phyloP scores from a whole-genome alignment of 2,888 invertebrate species.

The Andrena bicolor region DNA sequence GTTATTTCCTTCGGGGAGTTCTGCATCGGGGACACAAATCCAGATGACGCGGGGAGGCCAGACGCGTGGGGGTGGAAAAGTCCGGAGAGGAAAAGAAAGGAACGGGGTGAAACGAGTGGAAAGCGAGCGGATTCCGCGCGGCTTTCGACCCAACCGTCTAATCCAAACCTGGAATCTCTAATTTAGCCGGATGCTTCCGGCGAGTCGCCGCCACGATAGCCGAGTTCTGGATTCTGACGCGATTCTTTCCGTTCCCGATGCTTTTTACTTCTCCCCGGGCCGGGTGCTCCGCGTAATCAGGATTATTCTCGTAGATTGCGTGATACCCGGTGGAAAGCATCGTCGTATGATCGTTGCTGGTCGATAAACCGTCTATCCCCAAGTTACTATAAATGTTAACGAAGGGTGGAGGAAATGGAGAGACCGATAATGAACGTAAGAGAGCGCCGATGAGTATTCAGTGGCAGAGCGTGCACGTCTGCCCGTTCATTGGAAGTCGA shows the following conservation, averaged over 20 bases:
- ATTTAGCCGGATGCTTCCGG: constrained; percentile 57
- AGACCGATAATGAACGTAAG: not conserved
- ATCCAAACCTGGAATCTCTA: constrained; percentile 66
- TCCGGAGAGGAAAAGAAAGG: not conserved
- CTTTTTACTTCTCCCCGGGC: not conserved
- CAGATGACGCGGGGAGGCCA: constrained; percentile 24
- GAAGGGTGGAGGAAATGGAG: not conserved
- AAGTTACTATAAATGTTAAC: constrained; percentile 12
- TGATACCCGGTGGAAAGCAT: not conserved
- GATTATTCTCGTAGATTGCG: constrained; percentile 27
- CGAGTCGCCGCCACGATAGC: constrained; percentile 31
- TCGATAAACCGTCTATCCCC: not conserved
- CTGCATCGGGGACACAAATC: constrained; percentile 44
- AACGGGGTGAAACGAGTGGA: constrained; percentile 30
- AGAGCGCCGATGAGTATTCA: not conserved
- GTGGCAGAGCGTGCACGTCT: not conserved
- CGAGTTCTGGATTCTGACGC: constrained; percentile 40
- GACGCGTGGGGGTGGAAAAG: too few relatives aligned
- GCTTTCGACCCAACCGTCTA: constrained; percentile 51
- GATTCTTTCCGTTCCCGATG: constrained; percentile 29
- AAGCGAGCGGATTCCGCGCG: constrained; percentile 48
- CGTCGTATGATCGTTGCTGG: not conserved
- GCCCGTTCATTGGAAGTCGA: not conserved
- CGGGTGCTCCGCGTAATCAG: constrained; percentile 29
- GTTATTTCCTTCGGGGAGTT: constrained; percentile 40